Evolutionary conservation across 1,140 invertebrate species (phyloP), one percentile per base, ranked within the genome.

Genomic region (Ostrea edulis): DNA sequence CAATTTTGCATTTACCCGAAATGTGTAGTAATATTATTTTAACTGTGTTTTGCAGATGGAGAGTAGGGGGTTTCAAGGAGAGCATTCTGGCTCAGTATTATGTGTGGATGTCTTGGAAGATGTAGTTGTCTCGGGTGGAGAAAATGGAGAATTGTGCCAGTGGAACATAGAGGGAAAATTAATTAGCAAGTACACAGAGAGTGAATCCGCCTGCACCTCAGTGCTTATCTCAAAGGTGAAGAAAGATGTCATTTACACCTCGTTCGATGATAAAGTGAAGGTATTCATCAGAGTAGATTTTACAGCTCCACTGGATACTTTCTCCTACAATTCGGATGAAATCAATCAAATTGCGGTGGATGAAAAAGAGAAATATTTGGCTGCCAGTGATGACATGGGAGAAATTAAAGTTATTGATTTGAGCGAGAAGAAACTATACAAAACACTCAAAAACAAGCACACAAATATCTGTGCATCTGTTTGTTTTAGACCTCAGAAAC

Each of bases 31-130:
- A 44, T 44, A 44, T 44, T 44, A 44, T 44, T 44, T 2, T 44
- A 44, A 2, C 5, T 44, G 35, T 44, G 5, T 44, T 25, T 71
- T 71, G 8, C 22, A 71, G 68, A 71, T 71, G 68, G 68, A 71
- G 68, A 14, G 12, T 22, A 1, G 22, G 29, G 68, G 68, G 4
- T 71, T 71, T 71, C 68, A 35, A 71, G 92, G 92, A 62, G 95
- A 95, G 9, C 95, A 96, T 88, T 93, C 92, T 7, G 92, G 93
- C 86, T 94, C 94, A 25, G 94, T 95, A 44, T 90, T 95, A 14
- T 95, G 95, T 93, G 92, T 95, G 11, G 93, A 92, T 85, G 88
- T 91, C 11, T 71, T 89, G n/a, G 55, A 71, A 5, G 86, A 91
- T 55, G 91, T 89, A 0, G 87, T 94, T 12, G 92, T 90, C 0